Evolutionary conservation across 1,140 invertebrate species (phyloP), one percentile per base, ranked within the genome.

Genomic region (Harpegnathos saltator): DNA sequence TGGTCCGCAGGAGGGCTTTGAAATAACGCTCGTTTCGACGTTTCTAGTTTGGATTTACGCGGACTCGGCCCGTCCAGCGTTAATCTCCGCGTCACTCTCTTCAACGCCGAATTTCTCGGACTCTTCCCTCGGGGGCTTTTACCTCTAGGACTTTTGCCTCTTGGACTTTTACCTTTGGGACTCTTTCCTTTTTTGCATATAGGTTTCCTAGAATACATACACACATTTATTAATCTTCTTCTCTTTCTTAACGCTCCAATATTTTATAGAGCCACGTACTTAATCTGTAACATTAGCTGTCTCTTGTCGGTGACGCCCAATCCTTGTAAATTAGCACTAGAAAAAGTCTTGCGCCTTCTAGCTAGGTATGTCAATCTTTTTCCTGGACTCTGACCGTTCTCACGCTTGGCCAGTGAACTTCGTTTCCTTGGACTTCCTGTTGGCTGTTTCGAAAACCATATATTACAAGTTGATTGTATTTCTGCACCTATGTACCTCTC

Each of bases 311-410:
- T 77, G 52, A 91, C 74, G 29, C 89, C 88, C 52, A 94, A 62
- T 71, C 86, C 91, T 77, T 93, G 91, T 24, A 95, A 90, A 90
- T 94, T 95, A 5, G 93, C 94, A 75, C 95, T 96, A 44, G 95
- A 96, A 90, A 97, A 97, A 3, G 96, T 96, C 83, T 95, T 95
- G 56, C 96, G 92, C 22, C 96, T 92, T 54, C 95, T 95, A 0
- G 96, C 96, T 77, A 97, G 93, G 89, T 97, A 96, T 66, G 95
- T 97, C 50, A 97, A 90, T 52, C 96, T 92, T 72, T 96, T 95
- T 0, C 96, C 96, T 0, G 96, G 96, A 52, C 96, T 97, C 87
- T 96, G 96, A 1, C 94, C 94, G 80, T 94, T 95, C 63, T 91
- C 95, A 86, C 94, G 94, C 83, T 95, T 93, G 74, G 94, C 93